These are phyloP conservation scores for Helicoverpa zea DNA, from an alignment of 1,140 invertebrate species.

Conservation along the genomic window DNA sequence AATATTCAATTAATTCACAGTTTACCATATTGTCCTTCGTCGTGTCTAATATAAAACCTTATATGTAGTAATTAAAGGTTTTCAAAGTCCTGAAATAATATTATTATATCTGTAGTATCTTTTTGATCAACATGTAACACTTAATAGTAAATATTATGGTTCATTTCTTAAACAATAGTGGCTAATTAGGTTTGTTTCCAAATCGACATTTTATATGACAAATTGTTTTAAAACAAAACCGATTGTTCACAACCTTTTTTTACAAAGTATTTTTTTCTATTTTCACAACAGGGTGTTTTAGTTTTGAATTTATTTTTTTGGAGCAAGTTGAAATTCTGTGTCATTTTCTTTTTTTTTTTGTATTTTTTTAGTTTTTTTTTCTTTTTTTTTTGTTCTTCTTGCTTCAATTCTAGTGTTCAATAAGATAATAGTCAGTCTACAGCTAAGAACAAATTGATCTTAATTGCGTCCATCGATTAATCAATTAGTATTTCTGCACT, in stretches of 20 bases:
- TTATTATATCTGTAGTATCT: background rate
- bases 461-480: background rate
- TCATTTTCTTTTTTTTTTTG: slow-evolving; percentile 4
- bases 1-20: no score
- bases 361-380: slow-evolving; percentile 39
- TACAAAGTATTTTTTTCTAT: background rate
- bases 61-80: background rate
- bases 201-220: background rate
- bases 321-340: background rate
- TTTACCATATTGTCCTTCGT: no score
- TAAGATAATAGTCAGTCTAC: background rate
- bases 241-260: background rate
- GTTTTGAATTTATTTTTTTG: background rate
- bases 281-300: slow-evolving; percentile 10
- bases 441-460: slow-evolving; percentile 18
- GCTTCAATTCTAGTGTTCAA: background rate
- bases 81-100: background rate
- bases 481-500: background rate
- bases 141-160: background rate
- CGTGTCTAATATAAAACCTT: background rate
- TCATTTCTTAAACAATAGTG: background rate
- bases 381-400: background rate
- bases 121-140: background rate
- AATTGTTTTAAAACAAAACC: background rate
- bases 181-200: background rate